phyloP scores from a whole-genome alignment of 2,113 vertebrate genomes.

The Crotophaga sulcirostris region DNA sequence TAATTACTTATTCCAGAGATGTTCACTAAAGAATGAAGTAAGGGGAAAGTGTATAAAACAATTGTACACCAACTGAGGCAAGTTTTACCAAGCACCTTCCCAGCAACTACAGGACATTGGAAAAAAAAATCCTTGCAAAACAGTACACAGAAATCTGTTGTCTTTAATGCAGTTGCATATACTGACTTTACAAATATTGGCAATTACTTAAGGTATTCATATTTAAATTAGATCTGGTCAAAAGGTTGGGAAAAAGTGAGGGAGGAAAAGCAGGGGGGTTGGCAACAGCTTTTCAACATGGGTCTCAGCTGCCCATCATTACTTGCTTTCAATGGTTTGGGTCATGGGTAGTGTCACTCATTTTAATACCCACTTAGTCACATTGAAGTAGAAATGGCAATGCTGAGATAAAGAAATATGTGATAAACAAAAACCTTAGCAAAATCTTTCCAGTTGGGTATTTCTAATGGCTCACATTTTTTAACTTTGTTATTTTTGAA shows the following conservation, averaged over 20 bases:
- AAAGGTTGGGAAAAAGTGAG: slow-evolving; percentile 50
- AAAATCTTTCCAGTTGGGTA: not conserved
- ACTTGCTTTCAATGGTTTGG: slow-evolving; percentile 51
- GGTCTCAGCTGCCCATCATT: slow-evolving; percentile 52
- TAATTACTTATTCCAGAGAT: slow-evolving; percentile 85
- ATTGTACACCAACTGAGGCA: slow-evolving; percentile 66
- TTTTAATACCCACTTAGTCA: slow-evolving; percentile 44
- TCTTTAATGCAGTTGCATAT: slow-evolving; percentile 56
- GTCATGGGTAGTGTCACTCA: slow-evolving; percentile 43
- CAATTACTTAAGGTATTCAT: slow-evolving; percentile 67
- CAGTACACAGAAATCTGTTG: slow-evolving; percentile 49
- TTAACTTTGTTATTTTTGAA: not conserved
- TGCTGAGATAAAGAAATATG: slow-evolving; percentile 14
- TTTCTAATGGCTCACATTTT: not conserved
- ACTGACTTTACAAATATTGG: slow-evolving; percentile 71
- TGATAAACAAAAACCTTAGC: not conserved
- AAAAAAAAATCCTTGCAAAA: slow-evolving; percentile 32
- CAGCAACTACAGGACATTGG: slow-evolving; percentile 30
- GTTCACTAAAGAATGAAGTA: slow-evolving; percentile 81
- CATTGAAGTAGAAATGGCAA: not conserved
- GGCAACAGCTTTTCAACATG: slow-evolving; percentile 23
- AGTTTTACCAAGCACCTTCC: slow-evolving; percentile 66
- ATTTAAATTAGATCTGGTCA: slow-evolving; percentile 60
- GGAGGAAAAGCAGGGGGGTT: not conserved
- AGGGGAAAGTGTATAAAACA: slow-evolving; percentile 80